Base-by-base conservation (phyloP, 2,797 vertebrate species). In the Austrolebias charrua region DNA sequence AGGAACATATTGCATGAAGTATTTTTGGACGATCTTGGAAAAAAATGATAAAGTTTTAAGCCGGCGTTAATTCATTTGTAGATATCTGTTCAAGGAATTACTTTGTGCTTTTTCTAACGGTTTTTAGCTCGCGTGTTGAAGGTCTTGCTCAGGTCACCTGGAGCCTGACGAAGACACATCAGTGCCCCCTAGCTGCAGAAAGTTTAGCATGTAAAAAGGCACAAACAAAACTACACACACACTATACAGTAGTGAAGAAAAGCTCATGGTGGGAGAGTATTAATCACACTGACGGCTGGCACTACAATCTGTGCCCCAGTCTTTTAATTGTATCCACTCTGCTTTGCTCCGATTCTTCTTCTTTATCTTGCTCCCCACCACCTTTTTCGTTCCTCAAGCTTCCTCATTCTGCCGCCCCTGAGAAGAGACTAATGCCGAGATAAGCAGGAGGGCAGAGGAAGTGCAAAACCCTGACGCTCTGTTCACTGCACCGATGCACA, bases 261-360 rank as follows among this genome's bases (percentile, higher is more conserved):
- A 83, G 85, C 79, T 5, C 81, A 63, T 67, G 84, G 83, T 79
- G 72, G 72, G 76, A 76, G 84, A 78, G 79, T 87, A 83, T 91
- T 91, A 88, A 90, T 91, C 83, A 87, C 74, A 83, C 69, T 88
- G 72, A 88, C 77, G 86, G 79, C 82, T 87, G 73, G 79, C 79
- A 85, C 84, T 79, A 77, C 82, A 87, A 88, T 91, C 88, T 88
- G 87, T 91, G 90, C 91, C 87, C 90, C 76, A 80, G 82, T 86
- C 86, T 89, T 92, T 93, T 92, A 91, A 92, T 91, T 92, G 91
- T 88, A 89, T 93, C 87, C 85, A 81, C 87, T 91, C 88, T 81
- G 82, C 80, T 84, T 76, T 83, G 82, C 86, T 87, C 80, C 73
- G 49, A 61, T 82, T 82, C 83, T 83, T 70, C 63, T 80, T 82